These are phyloP conservation scores for Xestoiulus laeticollis DNA, from an alignment of 2,888 invertebrate genomes.

Conservation along the genomic window DNA sequence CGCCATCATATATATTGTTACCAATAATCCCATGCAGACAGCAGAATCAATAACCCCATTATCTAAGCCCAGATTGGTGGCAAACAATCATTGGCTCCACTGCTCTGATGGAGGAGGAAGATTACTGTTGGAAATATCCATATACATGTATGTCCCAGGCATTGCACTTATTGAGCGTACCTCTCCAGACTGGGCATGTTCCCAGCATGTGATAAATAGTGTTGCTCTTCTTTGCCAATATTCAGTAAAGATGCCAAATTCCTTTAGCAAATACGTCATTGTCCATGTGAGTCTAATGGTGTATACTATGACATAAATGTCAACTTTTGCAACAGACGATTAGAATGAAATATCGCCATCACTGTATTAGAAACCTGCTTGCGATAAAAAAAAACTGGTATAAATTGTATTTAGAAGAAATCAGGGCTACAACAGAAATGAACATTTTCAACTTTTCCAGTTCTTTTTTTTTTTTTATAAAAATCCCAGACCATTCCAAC, in stretches of 20 bases:
- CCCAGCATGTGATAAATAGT: not conserved
- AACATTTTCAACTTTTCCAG: too few relatives aligned
- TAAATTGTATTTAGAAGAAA: not conserved
- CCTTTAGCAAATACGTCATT: not conserved
- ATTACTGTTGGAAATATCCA: not conserved
- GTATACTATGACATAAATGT: not conserved
- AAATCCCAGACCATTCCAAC: too few relatives aligned
- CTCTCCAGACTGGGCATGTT: not conserved
- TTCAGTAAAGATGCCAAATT: not conserved
- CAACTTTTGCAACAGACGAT: not conserved
- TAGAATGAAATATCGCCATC: not conserved
- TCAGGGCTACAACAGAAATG: too few relatives aligned
- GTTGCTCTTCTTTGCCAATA: not conserved
- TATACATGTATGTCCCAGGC: not conserved
- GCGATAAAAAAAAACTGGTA: not conserved
- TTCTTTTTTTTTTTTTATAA: too few relatives aligned
- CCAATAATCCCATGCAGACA: slow-evolving; percentile 35
- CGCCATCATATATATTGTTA: slow-evolving; percentile 30
- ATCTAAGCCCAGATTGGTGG: slow-evolving; percentile 39
- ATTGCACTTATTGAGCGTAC: not conserved
- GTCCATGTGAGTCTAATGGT: not conserved
- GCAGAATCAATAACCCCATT: slow-evolving; percentile 19
- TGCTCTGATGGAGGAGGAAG: not conserved
- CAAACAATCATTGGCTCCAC: slow-evolving; percentile 39
- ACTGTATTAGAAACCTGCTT: not conserved